Percentiles rank a stretch among this genome's conserved stretches.
These are phyloP conservation scores for Sinocyclocheilus anshuiensis DNA, from an alignment of 2,113 vertebrate species.

Conservation along the genomic window DNA sequence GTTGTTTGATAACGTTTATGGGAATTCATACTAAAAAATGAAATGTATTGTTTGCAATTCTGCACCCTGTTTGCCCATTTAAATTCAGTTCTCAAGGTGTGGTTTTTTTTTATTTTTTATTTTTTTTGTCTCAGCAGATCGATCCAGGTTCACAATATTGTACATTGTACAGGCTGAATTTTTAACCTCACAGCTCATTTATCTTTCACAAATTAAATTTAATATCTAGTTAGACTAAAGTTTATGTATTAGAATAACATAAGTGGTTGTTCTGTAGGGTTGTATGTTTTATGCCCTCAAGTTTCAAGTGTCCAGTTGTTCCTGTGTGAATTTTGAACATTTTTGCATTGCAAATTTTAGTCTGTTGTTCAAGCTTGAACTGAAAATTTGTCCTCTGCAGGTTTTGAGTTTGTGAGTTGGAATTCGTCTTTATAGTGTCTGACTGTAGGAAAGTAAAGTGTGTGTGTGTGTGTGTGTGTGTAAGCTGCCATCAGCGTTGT, in stretches of 20 bases:
- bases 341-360: no score
- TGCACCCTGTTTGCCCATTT: not conserved
- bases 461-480: not conserved
- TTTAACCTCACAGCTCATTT: not conserved
- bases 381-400: not conserved
- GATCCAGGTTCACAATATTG: no score
- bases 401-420: not conserved
- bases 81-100: not conserved
- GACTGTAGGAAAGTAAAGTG: not conserved
- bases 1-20: no score
- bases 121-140: no score
- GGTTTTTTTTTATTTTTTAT: not conserved
- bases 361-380: not conserved
- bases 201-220: not conserved
- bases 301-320: not conserved
- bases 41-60: not conserved
- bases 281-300: not conserved
- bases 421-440: not conserved
- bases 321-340: not conserved
- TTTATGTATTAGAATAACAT: no score
- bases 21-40: not conserved
- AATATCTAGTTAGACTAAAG: not conserved
- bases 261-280: not conserved
- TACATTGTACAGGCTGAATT: not conserved
- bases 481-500: not conserved